Conservation (phyloP, 2,888 invertebrate genomes). For the Cheilosia impressa region DNA sequence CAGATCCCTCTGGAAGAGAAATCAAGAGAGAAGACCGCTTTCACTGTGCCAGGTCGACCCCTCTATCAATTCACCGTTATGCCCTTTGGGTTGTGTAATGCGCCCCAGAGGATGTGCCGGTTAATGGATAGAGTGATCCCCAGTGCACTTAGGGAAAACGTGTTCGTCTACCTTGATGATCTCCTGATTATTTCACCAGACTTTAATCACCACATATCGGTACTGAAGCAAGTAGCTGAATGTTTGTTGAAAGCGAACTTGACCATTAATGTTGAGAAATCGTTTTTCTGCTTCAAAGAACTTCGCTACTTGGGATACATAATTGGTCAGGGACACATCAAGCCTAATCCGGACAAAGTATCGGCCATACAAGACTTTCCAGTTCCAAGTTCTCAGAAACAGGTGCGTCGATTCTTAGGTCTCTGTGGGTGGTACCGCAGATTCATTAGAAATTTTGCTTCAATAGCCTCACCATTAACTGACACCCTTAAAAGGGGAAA, state of each 20-base stretch:
- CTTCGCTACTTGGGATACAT: background rate
- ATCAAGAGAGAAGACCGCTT: background rate
- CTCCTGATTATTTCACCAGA: background rate
- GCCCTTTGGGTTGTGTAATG: background rate
- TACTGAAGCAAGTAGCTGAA: background rate
- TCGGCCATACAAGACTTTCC: background rate
- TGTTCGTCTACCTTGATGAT: background rate
- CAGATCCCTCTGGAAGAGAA: background rate
- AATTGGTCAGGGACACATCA: background rate
- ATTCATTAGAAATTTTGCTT: background rate
- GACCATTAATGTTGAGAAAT: background rate
- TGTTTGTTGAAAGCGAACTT: background rate
- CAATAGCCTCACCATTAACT: background rate
- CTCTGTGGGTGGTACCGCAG: background rate
- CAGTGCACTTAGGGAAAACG: background rate
- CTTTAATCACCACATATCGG: background rate
- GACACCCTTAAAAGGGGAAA: background rate
- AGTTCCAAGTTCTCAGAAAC: background rate
- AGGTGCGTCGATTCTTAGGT: background rate
- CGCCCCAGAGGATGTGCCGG: constrained; percentile 1
- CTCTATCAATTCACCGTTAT: background rate
- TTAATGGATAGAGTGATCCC: constrained; percentile 2
- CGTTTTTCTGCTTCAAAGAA: background rate
- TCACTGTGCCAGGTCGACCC: background rate
- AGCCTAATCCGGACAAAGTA: background rate